Conservation (phyloP, 1,140 invertebrate species). For the Megalopta genalis region DNA sequence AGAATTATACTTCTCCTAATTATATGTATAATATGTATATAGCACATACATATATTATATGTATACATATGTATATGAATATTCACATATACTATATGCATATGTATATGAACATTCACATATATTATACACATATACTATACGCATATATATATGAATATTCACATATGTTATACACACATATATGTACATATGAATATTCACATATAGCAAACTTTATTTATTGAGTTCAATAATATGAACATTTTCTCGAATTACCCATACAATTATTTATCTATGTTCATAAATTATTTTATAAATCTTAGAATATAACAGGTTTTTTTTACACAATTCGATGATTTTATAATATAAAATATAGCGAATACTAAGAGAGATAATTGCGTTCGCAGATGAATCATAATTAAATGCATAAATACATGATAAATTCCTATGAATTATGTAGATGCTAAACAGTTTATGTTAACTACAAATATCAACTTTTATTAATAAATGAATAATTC, state of each 20-base stretch:
- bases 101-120: neutral
- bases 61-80: neutral
- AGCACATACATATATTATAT: neutral
- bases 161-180: too few species aligned
- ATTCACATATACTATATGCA: conserved; percentile 1
- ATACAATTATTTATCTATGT: conserved; percentile 10
- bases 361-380: neutral
- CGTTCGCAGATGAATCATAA: neutral
- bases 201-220: neutral
- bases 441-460: neutral
- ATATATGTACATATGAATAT: too few species aligned
- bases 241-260: neutral
- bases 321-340: neutral
- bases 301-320: neutral
- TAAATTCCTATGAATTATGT: neutral
- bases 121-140: too few species aligned
- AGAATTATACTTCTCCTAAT: too few species aligned
- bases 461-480: too few species aligned
- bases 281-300: conserved; percentile 2
- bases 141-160: too few species aligned
- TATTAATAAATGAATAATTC: too few species aligned
- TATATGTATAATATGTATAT: too few species aligned
- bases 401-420: neutral
- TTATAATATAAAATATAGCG: neutral
- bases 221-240: conserved; percentile 12